Evolutionary conservation across 2,113 vertebrate genomes (phyloP).

Genomic region (Chinchilla lanigera): DNA sequence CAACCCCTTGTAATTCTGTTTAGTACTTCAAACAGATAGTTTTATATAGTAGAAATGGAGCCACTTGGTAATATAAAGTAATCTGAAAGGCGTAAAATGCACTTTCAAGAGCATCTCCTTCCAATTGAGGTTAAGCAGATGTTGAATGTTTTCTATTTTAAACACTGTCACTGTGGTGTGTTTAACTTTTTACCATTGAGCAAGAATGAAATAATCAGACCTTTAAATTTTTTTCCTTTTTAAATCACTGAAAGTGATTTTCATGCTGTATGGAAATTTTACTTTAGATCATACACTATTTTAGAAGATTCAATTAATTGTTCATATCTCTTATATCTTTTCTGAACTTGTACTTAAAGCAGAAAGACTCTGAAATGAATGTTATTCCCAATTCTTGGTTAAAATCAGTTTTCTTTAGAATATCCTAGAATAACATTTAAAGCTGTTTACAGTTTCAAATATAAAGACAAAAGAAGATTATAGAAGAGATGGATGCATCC

Average conservation of each 20-base stretch:
- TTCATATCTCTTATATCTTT: constrained; percentile 40
- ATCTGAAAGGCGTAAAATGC: constrained; percentile 67
- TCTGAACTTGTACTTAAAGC: constrained; percentile 63
- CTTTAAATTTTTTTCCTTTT: constrained; percentile 57
- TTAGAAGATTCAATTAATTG: constrained; percentile 60
- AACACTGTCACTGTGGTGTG: background rate
- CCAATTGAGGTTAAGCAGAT: constrained; percentile 59
- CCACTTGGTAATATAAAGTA: constrained; percentile 45
- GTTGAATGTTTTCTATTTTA: constrained; percentile 71
- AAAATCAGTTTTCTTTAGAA: constrained; percentile 63
- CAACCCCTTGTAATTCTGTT: constrained; percentile 29
- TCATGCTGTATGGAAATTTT: constrained; percentile 65
- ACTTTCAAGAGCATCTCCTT: constrained; percentile 53
- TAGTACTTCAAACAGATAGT: constrained; percentile 56
- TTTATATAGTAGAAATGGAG: constrained; percentile 57
- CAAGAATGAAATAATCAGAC: constrained; percentile 61
- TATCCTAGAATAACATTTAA: constrained; percentile 52
- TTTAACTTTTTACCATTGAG: background rate
- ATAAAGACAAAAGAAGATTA: background rate
- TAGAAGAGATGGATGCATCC: background rate
- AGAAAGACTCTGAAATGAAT: constrained; percentile 56
- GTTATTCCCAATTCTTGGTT: constrained; percentile 66
- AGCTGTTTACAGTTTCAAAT: constrained; percentile 42
- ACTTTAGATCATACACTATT: constrained; percentile 55
- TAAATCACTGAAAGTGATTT: constrained; percentile 59